A percentile compares a stretch with the other conserved stretches of the same genome.
phyloP scores from a whole-genome alignment of 1,140 invertebrate species.

The Ostrea denselamellosa region DNA sequence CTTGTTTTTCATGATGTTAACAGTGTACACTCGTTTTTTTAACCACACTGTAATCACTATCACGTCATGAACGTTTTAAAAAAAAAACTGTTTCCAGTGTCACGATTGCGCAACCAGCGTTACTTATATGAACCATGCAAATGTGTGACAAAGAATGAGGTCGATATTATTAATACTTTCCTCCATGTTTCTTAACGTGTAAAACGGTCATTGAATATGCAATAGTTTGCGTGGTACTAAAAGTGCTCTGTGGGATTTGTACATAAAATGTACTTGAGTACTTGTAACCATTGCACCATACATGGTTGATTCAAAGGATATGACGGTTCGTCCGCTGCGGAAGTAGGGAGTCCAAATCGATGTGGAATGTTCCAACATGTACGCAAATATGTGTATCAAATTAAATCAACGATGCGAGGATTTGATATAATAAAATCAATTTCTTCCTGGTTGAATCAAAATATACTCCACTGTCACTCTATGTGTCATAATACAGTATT shows the following conservation, averaged over 20 bases:
- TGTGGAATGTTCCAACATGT: not conserved
- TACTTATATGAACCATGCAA: too few relatives aligned
- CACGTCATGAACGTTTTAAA: not conserved
- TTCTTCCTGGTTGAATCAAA: not conserved
- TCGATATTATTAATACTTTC: too few relatives aligned
- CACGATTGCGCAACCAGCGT: not conserved
- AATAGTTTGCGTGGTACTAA: not conserved
- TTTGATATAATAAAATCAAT: not conserved
- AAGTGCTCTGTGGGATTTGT: not conserved
- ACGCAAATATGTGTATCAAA: not conserved
- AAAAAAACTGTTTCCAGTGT: not conserved
- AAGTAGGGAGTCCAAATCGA: not conserved
- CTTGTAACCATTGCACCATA: too few relatives aligned
- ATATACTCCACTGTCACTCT: not conserved
- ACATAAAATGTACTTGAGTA: not conserved
- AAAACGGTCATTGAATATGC: not conserved
- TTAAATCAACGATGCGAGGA: not conserved
- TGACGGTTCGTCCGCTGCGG: not conserved
- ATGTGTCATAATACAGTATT: not conserved
- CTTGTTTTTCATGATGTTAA: not conserved
- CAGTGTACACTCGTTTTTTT: not conserved
- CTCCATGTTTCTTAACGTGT: too few relatives aligned
- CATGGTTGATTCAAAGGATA: not conserved
- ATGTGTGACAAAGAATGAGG: too few relatives aligned
- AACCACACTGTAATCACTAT: not conserved